Conservation (phyloP, 1,140 invertebrate genomes). For the Globodera ellingtonae region DNA sequence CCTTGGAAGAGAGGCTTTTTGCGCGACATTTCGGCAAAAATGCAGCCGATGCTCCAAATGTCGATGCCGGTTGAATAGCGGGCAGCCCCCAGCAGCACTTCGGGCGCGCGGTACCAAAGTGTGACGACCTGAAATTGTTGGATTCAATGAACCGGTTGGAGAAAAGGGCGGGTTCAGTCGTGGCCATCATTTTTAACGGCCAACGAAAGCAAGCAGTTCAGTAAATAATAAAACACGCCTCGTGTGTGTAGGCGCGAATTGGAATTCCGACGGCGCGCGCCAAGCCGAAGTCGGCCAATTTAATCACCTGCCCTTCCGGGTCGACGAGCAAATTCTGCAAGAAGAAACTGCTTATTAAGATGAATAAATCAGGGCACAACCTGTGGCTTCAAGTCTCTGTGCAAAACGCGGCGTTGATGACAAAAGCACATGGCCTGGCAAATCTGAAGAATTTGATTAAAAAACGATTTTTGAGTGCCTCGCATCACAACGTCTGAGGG, state of each 20-base stretch:
- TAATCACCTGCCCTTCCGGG: constrained; percentile 81
- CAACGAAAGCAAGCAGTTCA: not conserved
- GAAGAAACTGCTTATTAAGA: not conserved
- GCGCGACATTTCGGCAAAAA: constrained; percentile 91
- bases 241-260: constrained; percentile 88
- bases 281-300: constrained; percentile 97
- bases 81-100: too few species aligned
- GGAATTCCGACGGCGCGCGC: constrained; percentile 93
- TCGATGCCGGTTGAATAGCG: constrained; percentile 78
- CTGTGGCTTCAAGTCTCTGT: constrained; percentile 96
- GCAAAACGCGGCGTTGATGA: constrained; percentile 87
- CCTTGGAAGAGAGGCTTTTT: constrained; percentile 88
- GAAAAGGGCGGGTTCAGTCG: too few species aligned
- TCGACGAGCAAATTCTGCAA: constrained; percentile 81
- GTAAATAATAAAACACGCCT: constrained; percentile 67
- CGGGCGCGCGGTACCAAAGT: constrained; percentile 96
- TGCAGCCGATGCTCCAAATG: constrained; percentile 94
- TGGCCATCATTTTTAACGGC: too few species aligned
- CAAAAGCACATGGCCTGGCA: constrained; percentile 96
- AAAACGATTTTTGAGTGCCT: constrained; percentile 68
- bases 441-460: too few species aligned
- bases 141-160: not conserved
- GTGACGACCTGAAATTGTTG: constrained; percentile 77
- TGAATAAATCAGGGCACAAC: not conserved
- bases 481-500: constrained; percentile 64